These are phyloP conservation scores for Pterophyllum scalare DNA, from an alignment of 2,113 vertebrate species.

Conservation along the genomic window DNA sequence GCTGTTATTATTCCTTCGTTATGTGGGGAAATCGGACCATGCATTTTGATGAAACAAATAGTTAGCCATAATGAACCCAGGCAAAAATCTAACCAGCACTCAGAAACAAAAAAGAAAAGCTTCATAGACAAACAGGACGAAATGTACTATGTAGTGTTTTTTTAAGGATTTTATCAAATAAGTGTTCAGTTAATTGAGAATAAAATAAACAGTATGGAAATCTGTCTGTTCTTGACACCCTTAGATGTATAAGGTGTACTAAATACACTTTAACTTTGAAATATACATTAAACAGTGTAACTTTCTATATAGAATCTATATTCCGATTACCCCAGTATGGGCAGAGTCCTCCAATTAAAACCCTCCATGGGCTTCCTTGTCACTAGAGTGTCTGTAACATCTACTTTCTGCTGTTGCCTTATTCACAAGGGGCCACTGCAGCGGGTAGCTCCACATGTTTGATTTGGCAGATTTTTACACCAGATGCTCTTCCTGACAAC, in stretches of 20 bases:
- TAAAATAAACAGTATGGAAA: neutral
- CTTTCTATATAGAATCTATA: neutral
- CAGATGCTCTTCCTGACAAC: neutral
- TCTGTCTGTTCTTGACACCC: neutral
- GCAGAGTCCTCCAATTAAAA: neutral
- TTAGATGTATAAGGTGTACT: neutral
- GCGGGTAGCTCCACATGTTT: neutral
- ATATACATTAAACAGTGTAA: neutral
- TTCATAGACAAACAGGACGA: neutral
- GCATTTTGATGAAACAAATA: neutral
- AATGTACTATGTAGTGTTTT: neutral
- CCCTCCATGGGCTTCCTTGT: neutral
- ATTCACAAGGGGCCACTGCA: neutral
- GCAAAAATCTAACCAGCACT: neutral
- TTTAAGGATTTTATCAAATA: neutral
- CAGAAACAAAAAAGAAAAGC: neutral
- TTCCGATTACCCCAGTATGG: neutral
- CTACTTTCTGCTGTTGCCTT: neutral
- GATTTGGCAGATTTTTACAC: neutral
- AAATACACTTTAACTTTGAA: neutral
- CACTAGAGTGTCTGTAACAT: neutral
- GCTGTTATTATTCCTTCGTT: slow-evolving; percentile 8
- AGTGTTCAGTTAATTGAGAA: neutral
- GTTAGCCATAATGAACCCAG: slow-evolving; percentile 6
- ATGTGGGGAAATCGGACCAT: slow-evolving; percentile 22